Percentiles rank a stretch among this genome's conserved stretches.
phyloP scores from a whole-genome alignment of 2,888 invertebrate genomes.

The Linnaemya vulpina region DNA sequence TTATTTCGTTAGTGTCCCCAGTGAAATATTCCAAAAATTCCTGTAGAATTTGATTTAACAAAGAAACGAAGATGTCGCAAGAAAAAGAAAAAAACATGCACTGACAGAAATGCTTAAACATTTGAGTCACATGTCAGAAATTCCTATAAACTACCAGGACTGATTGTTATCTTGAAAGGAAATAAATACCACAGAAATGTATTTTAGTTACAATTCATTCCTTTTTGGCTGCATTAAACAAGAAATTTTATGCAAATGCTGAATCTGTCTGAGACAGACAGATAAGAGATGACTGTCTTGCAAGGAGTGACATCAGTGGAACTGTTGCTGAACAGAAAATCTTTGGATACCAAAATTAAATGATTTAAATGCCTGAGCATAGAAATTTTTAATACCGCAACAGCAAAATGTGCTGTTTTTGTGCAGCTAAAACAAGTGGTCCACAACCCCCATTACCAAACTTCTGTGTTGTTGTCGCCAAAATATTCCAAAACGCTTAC shows the following conservation, averaged over 20 bases:
- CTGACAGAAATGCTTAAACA: slow-evolving; percentile 25
- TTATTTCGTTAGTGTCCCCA: slow-evolving; percentile 25
- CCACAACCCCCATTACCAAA: too few relatives aligned
- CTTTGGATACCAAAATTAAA: neutral
- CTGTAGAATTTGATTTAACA: neutral
- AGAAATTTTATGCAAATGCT: slow-evolving; percentile 59
- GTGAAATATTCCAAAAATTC: slow-evolving; percentile 14
- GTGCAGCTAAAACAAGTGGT: too few relatives aligned
- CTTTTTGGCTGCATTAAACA: slow-evolving; percentile 31
- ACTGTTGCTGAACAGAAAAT: neutral
- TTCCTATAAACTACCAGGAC: slow-evolving; percentile 56
- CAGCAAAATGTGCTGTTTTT: too few relatives aligned
- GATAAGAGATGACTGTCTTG: slow-evolving; percentile 4
- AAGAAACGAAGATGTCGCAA: neutral
- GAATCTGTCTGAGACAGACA: neutral
- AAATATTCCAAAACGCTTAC: neutral
- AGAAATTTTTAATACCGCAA: too few relatives aligned
- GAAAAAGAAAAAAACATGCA: neutral
- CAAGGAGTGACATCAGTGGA: slow-evolving; percentile 14
- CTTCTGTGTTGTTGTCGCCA: too few relatives aligned
- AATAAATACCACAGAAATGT: slow-evolving; percentile 66
- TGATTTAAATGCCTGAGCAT: neutral
- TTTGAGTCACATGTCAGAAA: slow-evolving; percentile 62
- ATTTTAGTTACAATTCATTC: slow-evolving; percentile 39
- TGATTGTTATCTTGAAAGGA: slow-evolving; percentile 69